Conservation (phyloP, 2,113 vertebrate species). For the Polypterus bichir region DNA sequence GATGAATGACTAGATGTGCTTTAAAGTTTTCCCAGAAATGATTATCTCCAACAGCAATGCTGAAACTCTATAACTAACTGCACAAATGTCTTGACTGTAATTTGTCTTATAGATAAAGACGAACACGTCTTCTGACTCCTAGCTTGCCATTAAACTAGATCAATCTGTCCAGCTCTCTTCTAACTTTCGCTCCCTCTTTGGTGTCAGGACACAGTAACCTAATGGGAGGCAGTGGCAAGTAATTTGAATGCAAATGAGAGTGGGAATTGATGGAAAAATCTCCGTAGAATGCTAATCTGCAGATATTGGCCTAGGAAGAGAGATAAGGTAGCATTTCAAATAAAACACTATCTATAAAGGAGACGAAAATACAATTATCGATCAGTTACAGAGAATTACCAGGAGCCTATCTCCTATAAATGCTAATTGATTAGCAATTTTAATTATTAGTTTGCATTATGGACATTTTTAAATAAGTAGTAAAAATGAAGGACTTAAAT, state of each 20-base stretch:
- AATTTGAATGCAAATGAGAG: slow-evolving; percentile 11
- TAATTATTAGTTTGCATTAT: too few species aligned
- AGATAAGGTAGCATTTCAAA: slow-evolving; percentile 7
- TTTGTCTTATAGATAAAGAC: not conserved
- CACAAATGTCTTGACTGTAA: not conserved
- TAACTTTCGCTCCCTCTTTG: not conserved
- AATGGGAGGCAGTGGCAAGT: slow-evolving; percentile 1
- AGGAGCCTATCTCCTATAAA: too few species aligned
- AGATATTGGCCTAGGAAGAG: slow-evolving; percentile 20
- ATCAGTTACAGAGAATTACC: too few species aligned
- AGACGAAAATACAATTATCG: too few species aligned
- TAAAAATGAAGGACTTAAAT: too few species aligned
- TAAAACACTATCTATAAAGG: too few species aligned
- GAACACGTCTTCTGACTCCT: not conserved
- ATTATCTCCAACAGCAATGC: too few species aligned
- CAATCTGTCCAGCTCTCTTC: not conserved
- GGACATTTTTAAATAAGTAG: too few species aligned
- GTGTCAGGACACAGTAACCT: not conserved
- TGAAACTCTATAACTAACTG: not conserved
- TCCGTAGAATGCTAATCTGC: slow-evolving; percentile 19
- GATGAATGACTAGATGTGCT: too few species aligned
- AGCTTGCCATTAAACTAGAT: slow-evolving; percentile 3
- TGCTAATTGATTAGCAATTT: too few species aligned
- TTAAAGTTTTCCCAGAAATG: too few species aligned
- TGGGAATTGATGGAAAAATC: not conserved